Evolutionary conservation across 2,888 invertebrate species (phyloP).

Genomic region (Pomacea canaliculata): DNA sequence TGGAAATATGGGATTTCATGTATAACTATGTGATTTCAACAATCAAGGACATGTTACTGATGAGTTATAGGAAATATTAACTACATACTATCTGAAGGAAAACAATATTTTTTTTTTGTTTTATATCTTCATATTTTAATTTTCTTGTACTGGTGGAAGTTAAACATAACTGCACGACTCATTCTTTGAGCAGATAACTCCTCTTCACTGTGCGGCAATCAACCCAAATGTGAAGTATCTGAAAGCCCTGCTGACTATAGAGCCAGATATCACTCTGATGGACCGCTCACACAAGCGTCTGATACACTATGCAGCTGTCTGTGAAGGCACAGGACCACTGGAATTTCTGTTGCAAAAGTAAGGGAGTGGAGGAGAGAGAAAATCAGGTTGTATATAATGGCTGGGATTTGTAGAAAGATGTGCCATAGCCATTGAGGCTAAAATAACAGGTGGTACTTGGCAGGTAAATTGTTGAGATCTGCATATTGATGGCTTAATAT

Average conservation of each 20-base stretch:
- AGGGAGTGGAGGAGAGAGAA: background rate
- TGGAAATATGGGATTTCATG: background rate
- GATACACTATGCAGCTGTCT: conserved; percentile 74
- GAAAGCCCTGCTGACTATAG: conserved; percentile 67
- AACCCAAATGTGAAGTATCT: conserved; percentile 72
- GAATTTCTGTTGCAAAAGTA: conserved; percentile 68
- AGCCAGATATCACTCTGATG: conserved; percentile 71
- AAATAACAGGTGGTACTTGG: background rate
- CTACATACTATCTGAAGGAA: too few species aligned
- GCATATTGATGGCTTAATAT: too few species aligned
- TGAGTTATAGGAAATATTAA: too few species aligned
- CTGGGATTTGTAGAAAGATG: background rate
- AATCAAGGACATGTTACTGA: too few species aligned
- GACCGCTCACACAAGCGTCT: conserved; percentile 71
- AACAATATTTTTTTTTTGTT: too few species aligned
- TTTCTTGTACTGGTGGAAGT: too few species aligned
- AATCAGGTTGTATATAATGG: too few species aligned
- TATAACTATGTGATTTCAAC: too few species aligned
- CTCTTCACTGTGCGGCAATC: conserved; percentile 73
- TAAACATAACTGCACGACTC: too few species aligned
- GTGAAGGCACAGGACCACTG: conserved; percentile 71
- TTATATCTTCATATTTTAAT: too few species aligned
- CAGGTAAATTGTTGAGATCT: too few species aligned
- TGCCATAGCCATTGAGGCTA: background rate
- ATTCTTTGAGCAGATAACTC: conserved; percentile 68